Evolutionary conservation across 2,888 invertebrate genomes (phyloP), one percentile per base, ranked within the genome.

Genomic region (Epistrophella euchroma): DNA sequence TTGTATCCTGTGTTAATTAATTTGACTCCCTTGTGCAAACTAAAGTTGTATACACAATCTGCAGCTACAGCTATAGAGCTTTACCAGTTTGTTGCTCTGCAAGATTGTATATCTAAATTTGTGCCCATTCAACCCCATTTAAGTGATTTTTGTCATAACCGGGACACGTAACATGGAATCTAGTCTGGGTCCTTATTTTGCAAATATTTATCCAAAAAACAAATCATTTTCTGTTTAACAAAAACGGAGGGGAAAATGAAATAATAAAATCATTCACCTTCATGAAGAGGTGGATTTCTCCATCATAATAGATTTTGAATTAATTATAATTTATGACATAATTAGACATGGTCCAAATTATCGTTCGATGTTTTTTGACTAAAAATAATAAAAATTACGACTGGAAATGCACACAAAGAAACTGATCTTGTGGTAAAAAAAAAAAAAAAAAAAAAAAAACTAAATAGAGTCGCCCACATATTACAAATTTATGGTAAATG

Each of bases 151-250:
- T 77, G 47, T 78, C 76, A 82, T 73, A 76, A 82, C 74, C 43
- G 62, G 62, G 47, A 68, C 72, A 68, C 68, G 68, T 64, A 43
- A 45, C 40, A 60, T 22, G 50, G 32, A 45, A 19, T 55, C 45
- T 43, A 62, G 68, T 64, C 45, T 66, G 45, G 77, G 77, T 82
- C 77, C 74, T 86, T 74, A 55, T 68, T 68, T 68, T 50, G 68
- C 75, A 88, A 86, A 79, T 76, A 87, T 87, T 87, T 83, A 79
- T 83, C 78, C 60, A 58, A 60, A 66, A 87, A 83, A 83, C 87
- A 87, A 87, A 87, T 87, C 83, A 87, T 86, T 82, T 71, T 81
- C 66, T 82, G 56, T 74, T 52, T 52, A 71, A 45, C 70, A 60
- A 77, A 19, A 60, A 60, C 6, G 22, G 7, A 13, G 22, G 15